Evolutionary conservation across 2,797 vertebrate genomes (phyloP), one percentile per base, ranked within the genome.

Genomic region (Eutrigla gurnardus): DNA sequence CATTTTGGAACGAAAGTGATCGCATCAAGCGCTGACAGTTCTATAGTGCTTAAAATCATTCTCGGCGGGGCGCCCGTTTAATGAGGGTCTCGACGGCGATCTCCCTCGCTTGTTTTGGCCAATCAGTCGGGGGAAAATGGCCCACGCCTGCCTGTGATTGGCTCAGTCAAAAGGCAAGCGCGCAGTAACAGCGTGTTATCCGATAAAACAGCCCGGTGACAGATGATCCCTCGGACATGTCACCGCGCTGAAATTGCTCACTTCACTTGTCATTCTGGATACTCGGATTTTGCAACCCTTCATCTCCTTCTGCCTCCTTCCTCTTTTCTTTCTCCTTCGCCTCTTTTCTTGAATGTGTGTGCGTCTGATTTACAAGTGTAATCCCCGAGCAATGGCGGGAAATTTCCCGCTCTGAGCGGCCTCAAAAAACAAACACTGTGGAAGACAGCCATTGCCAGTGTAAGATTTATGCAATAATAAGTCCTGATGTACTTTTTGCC

Each of bases 401-500:
- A 70, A 72, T 65, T 59, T 81, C 77, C 73, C 45, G 9, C 85
- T 79, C 59, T 0, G 36, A 75, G 74, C 75, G 25, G 66, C 35
- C 61, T 75, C 36, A 69, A 82, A 25, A 86, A 86, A 80, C 80
- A 83, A 89, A 81, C 18, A 82, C 55, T n/a, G 58, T 69, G 47
- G 46, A 73, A 84, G 67, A 67, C 71, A 65, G 63, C 50, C 81
- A 25, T 53, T 13, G 68, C 75, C 67, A 39, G 25, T 73, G 69
- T 72, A 63, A 80, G 84, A 89, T 88, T 78, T 75, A 84, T 82
- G 75, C 75, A 87, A 85, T 88, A 87, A 88, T 85, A 82, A 82
- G 70, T 87, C 77, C 72, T 77, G 85, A 86, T 89, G 88, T 82
- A 86, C 88, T 86, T 89, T 90, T 90, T 89, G 86, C 77, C 81